A percentile compares a stretch with the other conserved stretches of the same genome.
phyloP scores from a whole-genome alignment of 2,888 invertebrate genomes.

The Pheosia gnoma region DNA sequence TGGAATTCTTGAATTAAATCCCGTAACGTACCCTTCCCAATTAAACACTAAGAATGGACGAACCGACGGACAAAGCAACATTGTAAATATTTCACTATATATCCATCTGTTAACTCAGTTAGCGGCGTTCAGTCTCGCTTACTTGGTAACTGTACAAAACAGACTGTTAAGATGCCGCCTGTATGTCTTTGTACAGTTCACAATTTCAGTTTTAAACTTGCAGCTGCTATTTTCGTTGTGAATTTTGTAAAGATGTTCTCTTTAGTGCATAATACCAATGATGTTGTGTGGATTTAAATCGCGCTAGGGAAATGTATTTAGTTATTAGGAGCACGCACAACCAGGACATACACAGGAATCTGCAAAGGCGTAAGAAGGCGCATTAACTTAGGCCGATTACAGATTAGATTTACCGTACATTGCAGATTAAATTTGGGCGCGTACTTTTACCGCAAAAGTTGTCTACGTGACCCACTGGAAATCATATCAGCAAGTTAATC shows the following conservation, averaged over 20 bases:
- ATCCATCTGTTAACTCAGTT: slow-evolving; percentile 53
- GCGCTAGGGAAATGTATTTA: too few species aligned
- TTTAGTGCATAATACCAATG: too few species aligned
- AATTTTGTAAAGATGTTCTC: background rate
- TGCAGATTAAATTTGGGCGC: too few species aligned
- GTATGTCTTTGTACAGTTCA: slow-evolving; percentile 18
- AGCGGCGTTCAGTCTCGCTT: slow-evolving; percentile 40
- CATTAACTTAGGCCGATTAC: too few species aligned
- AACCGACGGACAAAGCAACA: slow-evolving; percentile 49
- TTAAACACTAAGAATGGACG: slow-evolving; percentile 41
- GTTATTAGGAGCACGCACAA: too few species aligned
- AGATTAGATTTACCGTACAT: too few species aligned
- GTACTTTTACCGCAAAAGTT: too few species aligned
- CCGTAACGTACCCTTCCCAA: slow-evolving; percentile 45
- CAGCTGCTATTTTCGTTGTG: background rate
- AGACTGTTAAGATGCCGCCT: slow-evolving; percentile 14
- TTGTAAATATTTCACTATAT: slow-evolving; percentile 35
- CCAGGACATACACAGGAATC: too few species aligned
- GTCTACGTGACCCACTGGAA: too few species aligned
- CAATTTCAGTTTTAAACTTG: background rate
- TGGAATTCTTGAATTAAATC: slow-evolving; percentile 38
- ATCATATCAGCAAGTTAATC: too few species aligned
- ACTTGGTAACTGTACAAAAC: slow-evolving; percentile 26
- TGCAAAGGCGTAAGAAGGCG: too few species aligned
- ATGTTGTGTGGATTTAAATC: too few species aligned